These are phyloP conservation scores for Myotis brandtii DNA, from an alignment of 2,113 vertebrate genomes.

Conservation along the genomic window DNA sequence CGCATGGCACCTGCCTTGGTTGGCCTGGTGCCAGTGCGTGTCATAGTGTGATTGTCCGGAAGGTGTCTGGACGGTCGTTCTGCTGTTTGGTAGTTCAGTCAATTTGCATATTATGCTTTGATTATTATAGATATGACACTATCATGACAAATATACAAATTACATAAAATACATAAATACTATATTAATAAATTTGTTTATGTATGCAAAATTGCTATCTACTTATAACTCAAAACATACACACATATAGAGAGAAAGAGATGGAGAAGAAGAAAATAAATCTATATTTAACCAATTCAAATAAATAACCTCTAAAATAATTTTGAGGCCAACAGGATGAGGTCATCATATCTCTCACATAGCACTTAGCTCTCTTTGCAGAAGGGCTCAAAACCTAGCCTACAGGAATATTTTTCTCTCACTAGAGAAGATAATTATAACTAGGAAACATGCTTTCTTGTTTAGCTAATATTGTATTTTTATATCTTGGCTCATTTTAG, in stretches of 20 bases:
- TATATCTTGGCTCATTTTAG: slow-evolving; percentile 25
- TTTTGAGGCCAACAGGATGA: background rate
- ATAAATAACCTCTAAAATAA: background rate
- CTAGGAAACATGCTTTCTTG: background rate
- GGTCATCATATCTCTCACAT: background rate
- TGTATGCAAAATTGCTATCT: background rate
- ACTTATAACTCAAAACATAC: background rate
- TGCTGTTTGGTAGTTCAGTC: no score
- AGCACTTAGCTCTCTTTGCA: background rate
- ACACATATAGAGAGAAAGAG: background rate
- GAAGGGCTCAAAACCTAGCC: background rate
- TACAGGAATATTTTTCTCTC: background rate
- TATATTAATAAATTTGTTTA: background rate
- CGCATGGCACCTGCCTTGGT: no score
- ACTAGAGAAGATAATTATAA: background rate
- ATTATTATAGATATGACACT: background rate
- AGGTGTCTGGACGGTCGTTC: no score
- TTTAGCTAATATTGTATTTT: background rate
- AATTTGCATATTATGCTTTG: no score
- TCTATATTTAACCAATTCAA: background rate
- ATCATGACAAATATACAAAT: background rate
- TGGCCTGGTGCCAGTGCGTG: no score
- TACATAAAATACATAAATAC: background rate
- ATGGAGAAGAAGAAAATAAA: background rate
- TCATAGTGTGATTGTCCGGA: no score